Base-by-base conservation (phyloP, 2,113 vertebrate genomes). In the Benitochromis conjunctus region DNA sequence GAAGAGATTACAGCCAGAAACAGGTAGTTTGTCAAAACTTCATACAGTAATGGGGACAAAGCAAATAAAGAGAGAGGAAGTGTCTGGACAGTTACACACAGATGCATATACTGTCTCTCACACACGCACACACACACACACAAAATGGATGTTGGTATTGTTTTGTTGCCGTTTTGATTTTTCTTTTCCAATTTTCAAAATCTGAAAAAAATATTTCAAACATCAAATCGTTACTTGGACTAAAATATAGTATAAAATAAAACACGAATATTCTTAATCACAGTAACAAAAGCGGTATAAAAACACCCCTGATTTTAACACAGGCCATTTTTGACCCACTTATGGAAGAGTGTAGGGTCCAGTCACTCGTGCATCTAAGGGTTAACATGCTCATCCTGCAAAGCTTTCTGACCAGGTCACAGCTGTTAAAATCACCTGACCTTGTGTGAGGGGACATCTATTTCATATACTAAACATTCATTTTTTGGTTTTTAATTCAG, bases 71-170 rank as follows among this genome's bases (percentile, higher is more conserved):
- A 13, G 58, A 62, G 31, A 62, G 31, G 58, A 62, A 36, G 18
- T 7, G 31, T 34, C 6, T 34, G 31, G 31, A 34, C 31, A 34
- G 31, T 34, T 34, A 34, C 31, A 34, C 3, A 5, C 31, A 31
- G 4, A 31, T 34, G 6, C 6, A 34, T 34, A 11, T 41, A 11
- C 3, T 41, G 10, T 3, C n/a, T n/a, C n/a, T n/a, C 0, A 24
- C 8, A 41, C 62, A 0, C 26, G 26, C 2, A 41, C 62, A 43
- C 38, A 41, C 38, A 41, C 36, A 66, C 7, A 69, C 21, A 4
- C 11, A 69, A 41, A 69, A 2, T 5, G 0, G 36, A 69, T 43
- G 62, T 41, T 69, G 36, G 41, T 31, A 64, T 64, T 64, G 60
- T 64, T 64, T 18, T 64, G 18, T 64, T 64, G 31, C 31, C 0